phyloP scores from a whole-genome alignment of 2,113 vertebrate species.

The Nanorana parkeri region DNA sequence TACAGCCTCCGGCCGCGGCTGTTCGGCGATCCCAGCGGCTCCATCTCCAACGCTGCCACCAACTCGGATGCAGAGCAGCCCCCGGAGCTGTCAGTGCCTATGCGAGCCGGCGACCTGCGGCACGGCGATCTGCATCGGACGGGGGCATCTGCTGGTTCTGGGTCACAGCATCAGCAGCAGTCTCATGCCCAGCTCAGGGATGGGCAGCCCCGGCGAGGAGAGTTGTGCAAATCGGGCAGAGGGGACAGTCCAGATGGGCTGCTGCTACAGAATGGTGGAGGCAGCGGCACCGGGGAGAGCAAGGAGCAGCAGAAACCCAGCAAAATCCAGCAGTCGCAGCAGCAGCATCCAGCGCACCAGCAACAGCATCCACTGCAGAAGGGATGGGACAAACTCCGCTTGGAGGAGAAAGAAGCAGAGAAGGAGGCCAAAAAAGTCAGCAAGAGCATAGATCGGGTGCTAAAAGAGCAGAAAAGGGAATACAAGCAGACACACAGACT shows the following conservation, averaged over 20 bases:
- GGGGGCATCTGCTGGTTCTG: constrained; percentile 60
- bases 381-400: constrained; percentile 85
- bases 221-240: constrained; percentile 70
- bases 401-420: constrained; percentile 91
- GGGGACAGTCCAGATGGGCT: constrained; percentile 75
- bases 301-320: constrained; percentile 72
- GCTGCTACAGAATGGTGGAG: constrained; percentile 67
- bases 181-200: constrained; percentile 72
- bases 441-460: constrained; percentile 86
- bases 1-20: constrained; percentile 94
- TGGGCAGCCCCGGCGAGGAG: constrained; percentile 70
- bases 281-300: constrained; percentile 72
- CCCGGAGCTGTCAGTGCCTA: constrained; percentile 65
- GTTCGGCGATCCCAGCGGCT: constrained; percentile 84
- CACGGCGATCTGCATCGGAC: constrained; percentile 74
- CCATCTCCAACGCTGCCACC: constrained; percentile 75
- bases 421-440: constrained; percentile 92
- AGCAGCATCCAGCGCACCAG: constrained; percentile 75
- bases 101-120: constrained; percentile 70
- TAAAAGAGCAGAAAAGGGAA: constrained; percentile 90
- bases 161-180: constrained; percentile 69
- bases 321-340: constrained; percentile 68
- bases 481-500: constrained; percentile 93
- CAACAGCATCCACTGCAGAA: constrained; percentile 65
- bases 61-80: constrained; percentile 76